These are phyloP conservation scores for Acyrthosiphon pisum DNA, from an alignment of 1,140 invertebrate genomes.

Conservation along the genomic window DNA sequence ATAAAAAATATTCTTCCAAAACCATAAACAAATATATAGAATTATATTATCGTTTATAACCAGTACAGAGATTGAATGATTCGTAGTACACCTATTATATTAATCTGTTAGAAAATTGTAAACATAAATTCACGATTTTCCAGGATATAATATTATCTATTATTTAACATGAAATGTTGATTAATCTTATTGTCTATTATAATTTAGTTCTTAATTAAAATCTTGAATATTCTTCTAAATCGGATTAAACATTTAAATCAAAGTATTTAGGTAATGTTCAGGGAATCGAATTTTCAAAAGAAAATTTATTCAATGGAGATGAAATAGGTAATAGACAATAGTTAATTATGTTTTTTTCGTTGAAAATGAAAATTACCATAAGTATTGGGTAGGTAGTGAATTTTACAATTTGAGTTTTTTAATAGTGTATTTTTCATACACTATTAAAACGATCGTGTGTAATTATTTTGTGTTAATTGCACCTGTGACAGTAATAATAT, in stretches of 20 bases:
- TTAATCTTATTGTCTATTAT: background rate
- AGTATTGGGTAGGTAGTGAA: too few species aligned
- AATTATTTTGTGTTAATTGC: too few species aligned
- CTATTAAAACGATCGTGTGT: too few species aligned
- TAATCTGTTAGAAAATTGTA: background rate
- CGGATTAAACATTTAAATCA: background rate
- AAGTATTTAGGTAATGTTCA: background rate
- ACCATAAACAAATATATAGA: too few species aligned
- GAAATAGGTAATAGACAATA: background rate
- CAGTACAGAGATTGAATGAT: background rate
- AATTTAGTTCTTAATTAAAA: conserved; percentile 1
- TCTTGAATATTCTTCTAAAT: background rate
- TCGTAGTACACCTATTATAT: background rate
- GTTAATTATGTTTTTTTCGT: background rate
- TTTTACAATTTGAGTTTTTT: too few species aligned
- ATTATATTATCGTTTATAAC: background rate
- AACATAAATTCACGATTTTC: background rate
- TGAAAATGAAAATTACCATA: too few species aligned
- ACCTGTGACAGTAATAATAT: too few species aligned
- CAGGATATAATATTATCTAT: background rate
- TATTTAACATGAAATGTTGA: background rate
- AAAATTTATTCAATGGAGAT: background rate
- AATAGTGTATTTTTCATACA: too few species aligned
- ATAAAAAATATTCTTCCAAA: background rate
- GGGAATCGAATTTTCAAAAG: background rate